These are phyloP conservation scores for Ptychodera flava DNA, from an alignment of 35 echinoderm and acorn worm species.

Conservation along the genomic window DNA sequence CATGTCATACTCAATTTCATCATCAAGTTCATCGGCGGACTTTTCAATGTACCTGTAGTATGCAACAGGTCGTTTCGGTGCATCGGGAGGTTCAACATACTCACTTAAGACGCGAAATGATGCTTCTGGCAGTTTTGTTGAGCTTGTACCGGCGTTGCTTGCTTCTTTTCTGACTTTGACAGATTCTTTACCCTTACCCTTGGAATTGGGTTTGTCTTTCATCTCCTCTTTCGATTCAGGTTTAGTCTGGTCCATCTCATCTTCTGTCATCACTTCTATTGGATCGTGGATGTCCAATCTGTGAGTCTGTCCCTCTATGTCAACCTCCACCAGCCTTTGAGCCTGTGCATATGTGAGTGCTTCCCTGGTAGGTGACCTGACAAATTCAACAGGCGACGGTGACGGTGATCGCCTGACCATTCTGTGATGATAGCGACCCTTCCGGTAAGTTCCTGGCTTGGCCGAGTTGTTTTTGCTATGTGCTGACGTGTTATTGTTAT, in stretches of 20 bases:
- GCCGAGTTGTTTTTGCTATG: neutral
- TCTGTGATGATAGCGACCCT: constrained; percentile 43
- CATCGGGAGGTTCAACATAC: constrained; percentile 87
- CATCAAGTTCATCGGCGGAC: constrained; percentile 88
- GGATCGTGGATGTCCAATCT: constrained; percentile 90
- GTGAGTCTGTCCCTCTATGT: constrained; percentile 83
- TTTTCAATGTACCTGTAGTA: constrained; percentile 98
- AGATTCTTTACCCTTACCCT: constrained; percentile 31
- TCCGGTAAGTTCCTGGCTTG: constrained; percentile 72
- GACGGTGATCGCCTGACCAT: constrained; percentile 48
- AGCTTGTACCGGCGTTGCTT: constrained; percentile 5
- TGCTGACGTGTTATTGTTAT: constrained; percentile 60
- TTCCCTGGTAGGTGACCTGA: constrained; percentile 82
- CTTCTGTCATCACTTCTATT: constrained; percentile 95
- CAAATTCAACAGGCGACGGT: constrained; percentile 25
- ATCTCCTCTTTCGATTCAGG: constrained; percentile 77
- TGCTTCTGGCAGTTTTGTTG: constrained; percentile 88
- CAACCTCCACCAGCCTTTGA: constrained; percentile 92
- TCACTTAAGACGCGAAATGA: constrained; percentile 69
- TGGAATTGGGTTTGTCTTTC: constrained; percentile 37
- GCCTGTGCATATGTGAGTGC: constrained; percentile 97
- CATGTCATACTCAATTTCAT: constrained; percentile 99
- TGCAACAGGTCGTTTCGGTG: constrained; percentile 52
- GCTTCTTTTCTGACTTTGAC: constrained; percentile 59
- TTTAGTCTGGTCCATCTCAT: constrained; percentile 65